Percentiles rank a stretch among this genome's conserved stretches.
These are phyloP conservation scores for Erythrolamprus reginae DNA, from an alignment of 2,113 vertebrate genomes.

Conservation along the genomic window DNA sequence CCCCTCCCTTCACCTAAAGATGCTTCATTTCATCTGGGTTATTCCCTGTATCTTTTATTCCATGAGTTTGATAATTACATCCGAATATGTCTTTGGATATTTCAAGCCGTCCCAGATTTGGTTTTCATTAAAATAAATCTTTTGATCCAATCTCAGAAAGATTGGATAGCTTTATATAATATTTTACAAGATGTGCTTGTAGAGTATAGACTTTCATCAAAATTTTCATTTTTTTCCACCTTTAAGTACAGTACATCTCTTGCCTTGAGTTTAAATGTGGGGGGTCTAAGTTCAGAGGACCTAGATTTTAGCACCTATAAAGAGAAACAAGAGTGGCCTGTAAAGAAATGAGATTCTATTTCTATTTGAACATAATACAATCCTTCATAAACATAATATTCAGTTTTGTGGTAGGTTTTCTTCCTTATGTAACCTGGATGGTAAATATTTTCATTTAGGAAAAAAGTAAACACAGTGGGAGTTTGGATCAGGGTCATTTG, in stretches of 20 bases:
- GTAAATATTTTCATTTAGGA: slow-evolving; percentile 19
- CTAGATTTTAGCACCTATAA: neutral
- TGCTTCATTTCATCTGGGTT: neutral
- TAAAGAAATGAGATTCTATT: neutral
- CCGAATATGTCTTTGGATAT: neutral
- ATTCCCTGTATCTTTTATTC: neutral
- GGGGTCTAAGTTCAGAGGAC: neutral
- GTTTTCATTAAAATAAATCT: neutral
- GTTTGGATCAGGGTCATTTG: slow-evolving; percentile 13
- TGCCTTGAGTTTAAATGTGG: neutral
- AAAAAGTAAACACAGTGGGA: neutral
- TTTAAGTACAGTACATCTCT: neutral
- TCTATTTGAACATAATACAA: neutral
- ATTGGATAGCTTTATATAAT: neutral
- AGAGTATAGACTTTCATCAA: neutral
- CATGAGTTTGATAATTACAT: neutral
- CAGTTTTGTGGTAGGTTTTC: neutral
- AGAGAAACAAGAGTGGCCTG: neutral
- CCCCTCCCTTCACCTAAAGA: neutral
- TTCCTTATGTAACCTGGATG: slow-evolving; percentile 24
- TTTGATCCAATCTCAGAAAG: neutral
- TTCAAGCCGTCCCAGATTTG: neutral
- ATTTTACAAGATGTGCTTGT: neutral
- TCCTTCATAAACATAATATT: slow-evolving; percentile 20
- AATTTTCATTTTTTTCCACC: no score